Evolutionary conservation across 1,140 invertebrate genomes (phyloP).

Genomic region (Ceratoteleas bidentatus): DNA sequence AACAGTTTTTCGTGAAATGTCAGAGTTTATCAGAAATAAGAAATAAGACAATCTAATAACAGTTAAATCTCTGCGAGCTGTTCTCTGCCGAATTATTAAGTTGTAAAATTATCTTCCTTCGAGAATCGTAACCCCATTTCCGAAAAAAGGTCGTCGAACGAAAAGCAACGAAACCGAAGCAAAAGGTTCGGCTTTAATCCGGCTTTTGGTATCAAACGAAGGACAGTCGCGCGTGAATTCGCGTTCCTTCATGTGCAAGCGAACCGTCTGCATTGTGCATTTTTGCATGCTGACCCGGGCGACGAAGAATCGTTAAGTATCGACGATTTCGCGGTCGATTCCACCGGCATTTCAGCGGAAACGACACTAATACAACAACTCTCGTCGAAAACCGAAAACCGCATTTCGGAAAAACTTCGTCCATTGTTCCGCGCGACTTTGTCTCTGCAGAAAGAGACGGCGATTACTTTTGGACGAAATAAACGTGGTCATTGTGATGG

Average conservation of each 20-base stretch:
- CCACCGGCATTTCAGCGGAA: no score
- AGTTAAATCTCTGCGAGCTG: no score
- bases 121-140: no score
- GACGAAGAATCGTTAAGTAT: conserved; percentile 58
- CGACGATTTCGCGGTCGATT: conserved; percentile 39
- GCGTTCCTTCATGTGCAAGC: conserved; percentile 60
- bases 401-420: neutral
- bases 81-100: no score
- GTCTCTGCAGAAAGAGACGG: conserved; percentile 1
- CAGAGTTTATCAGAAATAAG: no score
- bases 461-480: conserved; percentile 52
- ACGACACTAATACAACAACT: no score
- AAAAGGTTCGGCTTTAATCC: conserved; percentile 49
- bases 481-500: conserved; percentile 59
- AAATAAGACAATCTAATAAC: no score
- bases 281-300: conserved; percentile 59
- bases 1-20: no score
- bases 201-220: conserved; percentile 60
- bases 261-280: conserved; percentile 60
- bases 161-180: conserved; percentile 26
- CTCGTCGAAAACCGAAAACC: neutral
- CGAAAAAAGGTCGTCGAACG: no score
- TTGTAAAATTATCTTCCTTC: no score
- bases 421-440: no score
- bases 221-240: conserved; percentile 52